Evolutionary conservation across 2,113 vertebrate genomes (phyloP), one percentile per base, ranked within the genome.

Genomic region (Potamarius usumacintae): DNA sequence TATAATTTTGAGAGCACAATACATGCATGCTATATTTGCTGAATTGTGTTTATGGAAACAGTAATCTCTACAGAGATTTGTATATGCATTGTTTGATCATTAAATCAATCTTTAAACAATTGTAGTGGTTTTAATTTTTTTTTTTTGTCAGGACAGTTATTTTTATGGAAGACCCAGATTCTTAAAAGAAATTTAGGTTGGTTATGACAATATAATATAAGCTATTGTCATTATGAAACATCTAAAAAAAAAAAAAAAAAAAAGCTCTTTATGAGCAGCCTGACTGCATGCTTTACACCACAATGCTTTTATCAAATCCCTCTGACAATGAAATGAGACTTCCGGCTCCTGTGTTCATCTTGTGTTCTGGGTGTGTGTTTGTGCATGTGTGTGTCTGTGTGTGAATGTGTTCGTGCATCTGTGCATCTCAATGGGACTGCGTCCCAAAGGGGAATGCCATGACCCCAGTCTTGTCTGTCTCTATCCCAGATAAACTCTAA

Each of bases 401-500:
- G 90, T 90, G 74, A 67, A 79, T 84, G 81, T 80, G 88, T 83
- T 72, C 50, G 87, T 87, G 93, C 94, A 95, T 95, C 94, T 92
- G 93, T 93, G 92, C 90, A 89, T 91, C 90, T 94, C 92, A 94
- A 93, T 93, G 94, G 93, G 84, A 89, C 79, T 53, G 27, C 34
- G 91, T 95, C 95, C 94, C 94, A 91, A 83, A 91, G 94, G 95
- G 94, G 90, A 89, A 93, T 91, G 93, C 92, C 88, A 86, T 96
- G 96, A 96, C 96, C 95, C 94, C 93, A 83, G 93, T 89, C 95
- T 95, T 96, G 96, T 96, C 95, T 95, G 94, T 92, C 91, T 96
- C 95, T 95, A 96, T 95, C 93, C 90, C 94, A 94, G 94, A 96
- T 96, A 95, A 95, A 96, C 95, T 95, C 94, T 95, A 95, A 96